Percentiles rank a stretch among this genome's conserved stretches.
Conservation (phyloP, 2,113 vertebrate species). For the Solenodon paradoxus region DNA sequence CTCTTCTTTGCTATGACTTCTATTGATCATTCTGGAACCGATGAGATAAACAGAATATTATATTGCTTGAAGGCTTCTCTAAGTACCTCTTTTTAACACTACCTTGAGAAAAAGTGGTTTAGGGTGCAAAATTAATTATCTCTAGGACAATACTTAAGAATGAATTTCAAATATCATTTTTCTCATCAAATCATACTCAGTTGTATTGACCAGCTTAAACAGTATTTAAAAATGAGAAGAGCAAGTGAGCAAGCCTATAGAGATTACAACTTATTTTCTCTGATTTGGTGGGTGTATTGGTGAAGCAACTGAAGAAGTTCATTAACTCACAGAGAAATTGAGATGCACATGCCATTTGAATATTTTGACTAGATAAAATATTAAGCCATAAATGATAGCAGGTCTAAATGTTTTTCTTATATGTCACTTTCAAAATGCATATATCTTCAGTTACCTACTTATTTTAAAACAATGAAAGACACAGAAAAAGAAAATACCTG, state of each 20-base stretch:
- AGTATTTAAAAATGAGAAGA: neutral
- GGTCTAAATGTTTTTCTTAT: neutral
- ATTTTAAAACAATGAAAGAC: neutral
- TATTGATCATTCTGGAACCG: neutral
- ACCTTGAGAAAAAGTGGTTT: neutral
- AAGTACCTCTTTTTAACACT: neutral
- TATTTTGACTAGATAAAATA: conserved; percentile 10
- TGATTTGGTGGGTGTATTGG: neutral
- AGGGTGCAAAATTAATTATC: neutral
- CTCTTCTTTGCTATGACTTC: neutral
- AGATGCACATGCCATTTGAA: neutral
- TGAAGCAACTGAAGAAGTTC: neutral
- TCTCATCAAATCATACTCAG: neutral
- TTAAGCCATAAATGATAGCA: neutral
- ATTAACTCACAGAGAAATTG: neutral
- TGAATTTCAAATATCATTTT: neutral
- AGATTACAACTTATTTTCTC: neutral
- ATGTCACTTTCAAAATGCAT: neutral
- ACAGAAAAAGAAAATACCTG: neutral
- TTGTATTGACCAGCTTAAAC: neutral
- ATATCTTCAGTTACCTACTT: neutral
- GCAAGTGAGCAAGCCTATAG: neutral
- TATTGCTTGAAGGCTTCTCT: neutral
- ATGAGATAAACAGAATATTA: neutral
- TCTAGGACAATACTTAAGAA: neutral